Evolutionary conservation across 2,113 vertebrate species (phyloP).

Genomic region (Eonycteris spelaea): DNA sequence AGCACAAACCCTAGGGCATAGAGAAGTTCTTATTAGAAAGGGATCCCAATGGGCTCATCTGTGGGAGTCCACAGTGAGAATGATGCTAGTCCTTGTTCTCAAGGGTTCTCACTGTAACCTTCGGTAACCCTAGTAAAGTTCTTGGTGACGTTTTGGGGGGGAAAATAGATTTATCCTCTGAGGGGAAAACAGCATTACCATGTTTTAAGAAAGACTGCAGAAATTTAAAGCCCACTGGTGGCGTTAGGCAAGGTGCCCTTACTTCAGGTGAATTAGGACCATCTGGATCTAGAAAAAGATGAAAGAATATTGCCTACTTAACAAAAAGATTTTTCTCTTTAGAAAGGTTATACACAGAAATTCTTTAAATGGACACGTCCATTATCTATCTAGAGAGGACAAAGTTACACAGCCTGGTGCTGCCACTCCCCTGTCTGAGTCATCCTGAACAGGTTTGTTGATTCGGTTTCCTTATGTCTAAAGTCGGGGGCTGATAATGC

Average conservation of each 20-base stretch:
- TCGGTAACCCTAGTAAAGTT: neutral
- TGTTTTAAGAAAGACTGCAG: neutral
- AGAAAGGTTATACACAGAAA: neutral
- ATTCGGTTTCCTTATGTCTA: neutral
- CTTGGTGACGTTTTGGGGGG: neutral
- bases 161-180: neutral
- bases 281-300: neutral
- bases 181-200: neutral
- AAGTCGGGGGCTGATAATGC: neutral
- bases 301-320: neutral
- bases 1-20: neutral
- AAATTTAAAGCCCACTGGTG: neutral
- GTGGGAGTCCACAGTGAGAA: neutral
- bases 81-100: neutral
- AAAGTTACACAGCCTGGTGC: neutral
- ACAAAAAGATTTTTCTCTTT: neutral
- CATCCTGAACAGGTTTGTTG: neutral
- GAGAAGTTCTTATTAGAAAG: neutral
- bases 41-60: neutral
- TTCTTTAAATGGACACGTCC: neutral
- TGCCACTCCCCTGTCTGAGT: neutral
- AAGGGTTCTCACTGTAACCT: rapidly evolving
- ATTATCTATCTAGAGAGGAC: neutral
- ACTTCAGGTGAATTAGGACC: neutral
- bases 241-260: neutral